Percentiles rank a stretch among this genome's conserved stretches.
Evolutionary conservation across 2,888 invertebrate species (phyloP).

Genomic region (Malthinus seriepunctatus): DNA sequence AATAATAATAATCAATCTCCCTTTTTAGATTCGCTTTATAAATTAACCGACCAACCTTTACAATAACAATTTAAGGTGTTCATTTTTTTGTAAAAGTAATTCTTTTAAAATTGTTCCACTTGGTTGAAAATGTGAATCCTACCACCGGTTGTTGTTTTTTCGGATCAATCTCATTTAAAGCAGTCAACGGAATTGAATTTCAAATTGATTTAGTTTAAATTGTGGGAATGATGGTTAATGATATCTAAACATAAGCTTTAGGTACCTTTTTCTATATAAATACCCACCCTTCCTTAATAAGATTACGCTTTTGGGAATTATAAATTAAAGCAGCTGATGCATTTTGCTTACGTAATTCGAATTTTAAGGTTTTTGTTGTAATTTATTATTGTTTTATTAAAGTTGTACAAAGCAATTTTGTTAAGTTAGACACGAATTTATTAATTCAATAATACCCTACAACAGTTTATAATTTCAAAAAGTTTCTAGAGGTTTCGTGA

Average conservation of each 20-base stretch:
- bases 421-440: not conserved
- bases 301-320: not conserved
- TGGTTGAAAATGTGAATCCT: conserved; percentile 26
- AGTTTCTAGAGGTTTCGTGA: conserved; percentile 15
- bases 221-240: conserved; percentile 33
- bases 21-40: conserved; percentile 5
- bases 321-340: not conserved
- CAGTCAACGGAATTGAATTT: conserved; percentile 34
- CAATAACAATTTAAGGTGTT: conserved; percentile 20
- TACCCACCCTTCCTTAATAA: not conserved
- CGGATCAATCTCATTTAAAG: conserved; percentile 33
- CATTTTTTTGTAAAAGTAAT: conserved; percentile 14
- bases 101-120: conserved; percentile 29
- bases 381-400: not conserved
- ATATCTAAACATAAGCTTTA: conserved; percentile 31
- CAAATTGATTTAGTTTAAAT: conserved; percentile 34
- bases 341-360: not conserved
- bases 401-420: no score
- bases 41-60: conserved; percentile 17
- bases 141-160: conserved; percentile 32
- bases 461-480: conserved; percentile 9
- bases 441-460: conserved; percentile 13
- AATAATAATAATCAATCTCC: conserved; percentile 1
- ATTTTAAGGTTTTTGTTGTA: not conserved
- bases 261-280: conserved; percentile 1